Conservation (phyloP, 2,888 invertebrate species). For the Stenotaenia linearis region DNA sequence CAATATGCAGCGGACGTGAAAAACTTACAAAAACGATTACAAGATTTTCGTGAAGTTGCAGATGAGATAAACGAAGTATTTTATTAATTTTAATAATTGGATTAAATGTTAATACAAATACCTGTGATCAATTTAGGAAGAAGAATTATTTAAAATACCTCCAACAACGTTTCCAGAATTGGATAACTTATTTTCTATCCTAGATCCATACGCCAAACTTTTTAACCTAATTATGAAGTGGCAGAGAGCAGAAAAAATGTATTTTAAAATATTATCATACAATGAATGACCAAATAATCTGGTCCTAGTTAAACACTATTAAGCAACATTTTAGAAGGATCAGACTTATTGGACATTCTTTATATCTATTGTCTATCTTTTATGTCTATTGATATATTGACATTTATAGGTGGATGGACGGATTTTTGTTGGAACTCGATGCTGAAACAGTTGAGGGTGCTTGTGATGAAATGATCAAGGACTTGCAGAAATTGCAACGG, state of each 20-base stretch:
- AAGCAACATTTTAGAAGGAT: no score
- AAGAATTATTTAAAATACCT: constrained; percentile 75
- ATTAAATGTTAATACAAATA: neutral
- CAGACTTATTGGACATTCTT: no score
- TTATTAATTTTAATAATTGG: neutral
- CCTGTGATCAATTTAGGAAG: constrained; percentile 55
- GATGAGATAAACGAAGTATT: constrained; percentile 71
- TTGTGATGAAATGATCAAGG: constrained; percentile 70
- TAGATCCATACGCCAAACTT: constrained; percentile 58
- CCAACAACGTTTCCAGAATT: constrained; percentile 68
- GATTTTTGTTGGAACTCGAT: constrained; percentile 80
- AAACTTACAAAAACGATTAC: constrained; percentile 66
- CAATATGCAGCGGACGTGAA: constrained; percentile 71
- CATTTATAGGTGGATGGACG: constrained; percentile 72
- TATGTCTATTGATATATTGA: neutral
- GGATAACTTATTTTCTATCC: constrained; percentile 61
- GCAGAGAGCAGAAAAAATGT: constrained; percentile 68
- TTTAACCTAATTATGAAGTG: constrained; percentile 61
- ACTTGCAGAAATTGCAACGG: constrained; percentile 73
- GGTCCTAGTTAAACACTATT: no score
- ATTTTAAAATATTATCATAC: constrained; percentile 35
- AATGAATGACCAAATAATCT: no score
- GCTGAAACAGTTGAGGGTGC: constrained; percentile 69
- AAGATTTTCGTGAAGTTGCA: constrained; percentile 67
- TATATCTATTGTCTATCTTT: no score